These are phyloP conservation scores for Hiodon alosoides DNA, from an alignment of 2,113 vertebrate genomes.

Conservation along the genomic window DNA sequence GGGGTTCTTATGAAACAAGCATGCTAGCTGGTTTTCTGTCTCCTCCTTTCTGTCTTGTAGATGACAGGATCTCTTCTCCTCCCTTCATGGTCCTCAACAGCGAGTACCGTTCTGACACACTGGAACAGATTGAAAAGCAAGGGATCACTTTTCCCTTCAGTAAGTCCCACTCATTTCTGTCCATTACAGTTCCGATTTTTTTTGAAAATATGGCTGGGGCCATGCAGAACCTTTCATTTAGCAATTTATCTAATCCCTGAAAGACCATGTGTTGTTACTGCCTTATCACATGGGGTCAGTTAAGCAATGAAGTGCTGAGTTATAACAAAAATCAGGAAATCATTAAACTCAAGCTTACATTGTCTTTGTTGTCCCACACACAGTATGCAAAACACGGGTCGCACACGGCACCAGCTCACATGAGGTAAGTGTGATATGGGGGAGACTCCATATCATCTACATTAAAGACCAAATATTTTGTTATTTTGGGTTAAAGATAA, in stretches of 20 bases:
- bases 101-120: slow-evolving; percentile 79
- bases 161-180: slow-evolving; percentile 52
- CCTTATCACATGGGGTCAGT: too few species aligned
- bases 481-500: too few species aligned
- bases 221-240: too few species aligned
- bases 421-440: slow-evolving; percentile 71
- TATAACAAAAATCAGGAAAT: too few species aligned
- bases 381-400: slow-evolving; percentile 98
- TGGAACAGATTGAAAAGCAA: slow-evolving; percentile 82
- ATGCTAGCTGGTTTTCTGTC: background rate
- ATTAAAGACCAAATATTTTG: too few species aligned
- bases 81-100: slow-evolving; percentile 95
- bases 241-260: too few species aligned
- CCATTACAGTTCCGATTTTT: too few species aligned
- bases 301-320: too few species aligned
- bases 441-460: background rate
- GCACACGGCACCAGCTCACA: slow-evolving; percentile 98
- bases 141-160: slow-evolving; percentile 94
- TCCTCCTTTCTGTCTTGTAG: slow-evolving; percentile 51
- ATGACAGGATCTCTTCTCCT: slow-evolving; percentile 92
- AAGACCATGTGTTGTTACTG: too few species aligned
- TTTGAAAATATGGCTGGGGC: too few species aligned
- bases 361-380: slow-evolving; percentile 40
- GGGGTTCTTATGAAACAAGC: too few species aligned
- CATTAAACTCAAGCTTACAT: slow-evolving; percentile 2